Percentiles rank a stretch among this genome's conserved stretches.
phyloP scores from a whole-genome alignment of 2,113 vertebrate species.

The Poecile atricapillus region DNA sequence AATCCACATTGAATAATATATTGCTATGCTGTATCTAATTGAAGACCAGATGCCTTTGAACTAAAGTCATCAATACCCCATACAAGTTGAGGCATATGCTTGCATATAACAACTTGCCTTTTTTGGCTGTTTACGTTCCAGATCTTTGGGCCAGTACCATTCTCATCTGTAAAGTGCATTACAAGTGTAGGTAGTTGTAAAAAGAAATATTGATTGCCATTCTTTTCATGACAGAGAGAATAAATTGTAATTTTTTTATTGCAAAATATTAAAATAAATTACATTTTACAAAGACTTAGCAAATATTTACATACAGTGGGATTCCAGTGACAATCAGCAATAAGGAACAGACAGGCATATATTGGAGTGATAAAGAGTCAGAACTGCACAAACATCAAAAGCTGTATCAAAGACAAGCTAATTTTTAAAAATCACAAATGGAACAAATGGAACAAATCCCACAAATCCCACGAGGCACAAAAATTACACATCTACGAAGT shows the following conservation, averaged over 20 bases:
- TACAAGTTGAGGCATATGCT: background rate
- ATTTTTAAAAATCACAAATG: background rate
- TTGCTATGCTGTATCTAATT: background rate
- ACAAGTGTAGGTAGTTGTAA: background rate
- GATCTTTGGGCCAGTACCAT: background rate
- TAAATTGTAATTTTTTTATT: constrained; percentile 72
- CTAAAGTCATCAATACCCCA: background rate
- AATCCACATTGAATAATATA: background rate
- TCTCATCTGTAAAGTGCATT: background rate
- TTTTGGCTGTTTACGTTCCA: background rate
- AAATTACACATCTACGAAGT: background rate
- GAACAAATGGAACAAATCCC: constrained; percentile 20
- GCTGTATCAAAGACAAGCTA: background rate
- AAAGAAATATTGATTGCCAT: background rate
- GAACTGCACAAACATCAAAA: constrained; percentile 32
- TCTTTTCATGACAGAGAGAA: background rate
- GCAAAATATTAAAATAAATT: constrained; percentile 83
- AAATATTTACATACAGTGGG: constrained; percentile 73
- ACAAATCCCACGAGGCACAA: constrained; percentile 13
- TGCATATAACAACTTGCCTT: background rate
- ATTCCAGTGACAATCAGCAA: constrained; percentile 66
- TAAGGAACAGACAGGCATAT: constrained; percentile 24
- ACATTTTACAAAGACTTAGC: constrained; percentile 69
- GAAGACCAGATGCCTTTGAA: background rate
- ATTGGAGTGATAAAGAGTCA: constrained; percentile 38